A percentile compares a stretch with the other conserved stretches of the same genome.
Conservation (phyloP, 1,140 invertebrate genomes). For the Drosophila funebris region DNA sequence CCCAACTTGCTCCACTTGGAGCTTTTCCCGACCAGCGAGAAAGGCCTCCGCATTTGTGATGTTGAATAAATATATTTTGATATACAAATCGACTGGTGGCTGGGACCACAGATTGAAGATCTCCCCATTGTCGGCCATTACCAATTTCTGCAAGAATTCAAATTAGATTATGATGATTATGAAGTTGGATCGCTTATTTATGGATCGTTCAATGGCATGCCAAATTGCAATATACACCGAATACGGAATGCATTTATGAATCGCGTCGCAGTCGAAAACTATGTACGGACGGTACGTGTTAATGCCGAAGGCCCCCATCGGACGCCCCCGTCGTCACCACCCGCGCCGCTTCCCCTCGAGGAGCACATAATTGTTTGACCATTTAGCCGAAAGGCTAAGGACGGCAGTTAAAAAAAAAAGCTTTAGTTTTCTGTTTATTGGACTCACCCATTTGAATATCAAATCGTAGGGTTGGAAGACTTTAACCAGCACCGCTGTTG, state of each 20-base stretch:
- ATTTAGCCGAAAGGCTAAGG: slow-evolving; percentile 53
- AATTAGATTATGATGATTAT: slow-evolving; percentile 2
- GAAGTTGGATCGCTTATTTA: slow-evolving; percentile 9
- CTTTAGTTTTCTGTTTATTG: slow-evolving; percentile 42
- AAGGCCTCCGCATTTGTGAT: slow-evolving; percentile 93
- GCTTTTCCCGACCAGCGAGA: slow-evolving; percentile 88
- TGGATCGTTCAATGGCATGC: slow-evolving; percentile 27
- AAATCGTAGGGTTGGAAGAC: slow-evolving; percentile 88
- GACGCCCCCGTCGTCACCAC: neutral
- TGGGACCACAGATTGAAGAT: slow-evolving; percentile 93
- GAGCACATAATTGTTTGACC: slow-evolving; percentile 36
- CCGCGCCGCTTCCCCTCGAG: neutral
- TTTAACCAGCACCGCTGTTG: slow-evolving; percentile 86
- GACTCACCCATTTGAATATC: slow-evolving; percentile 87
- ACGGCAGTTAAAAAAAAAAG: slow-evolving; percentile 46
- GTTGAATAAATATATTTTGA: slow-evolving; percentile 95
- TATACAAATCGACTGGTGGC: slow-evolving; percentile 92
- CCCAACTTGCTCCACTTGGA: slow-evolving; percentile 91
- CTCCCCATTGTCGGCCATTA: slow-evolving; percentile 89
- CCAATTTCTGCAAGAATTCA: slow-evolving; percentile 87
- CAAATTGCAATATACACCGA: slow-evolving; percentile 24
- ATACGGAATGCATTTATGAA: slow-evolving; percentile 35
- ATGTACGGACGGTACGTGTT: slow-evolving; percentile 30
- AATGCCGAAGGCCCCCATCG: slow-evolving; percentile 22
- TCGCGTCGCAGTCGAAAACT: neutral